These are phyloP conservation scores for Oophaga pumilio DNA, from an alignment of 2,113 vertebrate species.

Conservation along the genomic window DNA sequence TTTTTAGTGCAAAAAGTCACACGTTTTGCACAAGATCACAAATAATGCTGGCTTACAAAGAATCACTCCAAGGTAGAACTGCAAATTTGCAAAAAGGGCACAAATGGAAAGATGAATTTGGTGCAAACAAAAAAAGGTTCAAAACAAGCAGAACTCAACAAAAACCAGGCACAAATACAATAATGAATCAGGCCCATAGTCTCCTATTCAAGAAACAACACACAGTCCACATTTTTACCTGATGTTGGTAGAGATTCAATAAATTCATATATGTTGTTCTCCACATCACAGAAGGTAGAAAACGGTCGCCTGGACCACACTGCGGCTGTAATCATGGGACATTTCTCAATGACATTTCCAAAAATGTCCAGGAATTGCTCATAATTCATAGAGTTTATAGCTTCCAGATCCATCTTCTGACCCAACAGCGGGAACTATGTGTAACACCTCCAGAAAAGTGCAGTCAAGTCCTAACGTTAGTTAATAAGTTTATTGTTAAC, in stretches of 20 bases:
- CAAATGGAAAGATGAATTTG: no score
- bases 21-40: no score
- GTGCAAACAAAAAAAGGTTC: no score
- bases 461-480: background rate
- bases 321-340: slow-evolving; percentile 75
- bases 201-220: background rate
- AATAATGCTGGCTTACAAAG: no score
- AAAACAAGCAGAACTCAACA: no score
- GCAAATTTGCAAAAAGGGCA: no score
- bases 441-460: background rate
- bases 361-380: slow-evolving; percentile 79
- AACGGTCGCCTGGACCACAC: slow-evolving; percentile 79
- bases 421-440: background rate
- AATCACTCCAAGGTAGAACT: no score
- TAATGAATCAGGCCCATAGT: no score
- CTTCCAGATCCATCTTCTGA: slow-evolving; percentile 22
- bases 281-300: slow-evolving; percentile 64
- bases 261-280: slow-evolving; percentile 72
- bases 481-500: slow-evolving; percentile 53
- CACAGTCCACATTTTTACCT: slow-evolving; percentile 66
- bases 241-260: slow-evolving; percentile 75
- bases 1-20: no score
- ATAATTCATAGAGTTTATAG: slow-evolving; percentile 74
- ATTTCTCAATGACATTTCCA: slow-evolving; percentile 80
- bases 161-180: no score